Evolutionary conservation across 2,888 invertebrate genomes (phyloP).

Genomic region (Nebria brevicollis): DNA sequence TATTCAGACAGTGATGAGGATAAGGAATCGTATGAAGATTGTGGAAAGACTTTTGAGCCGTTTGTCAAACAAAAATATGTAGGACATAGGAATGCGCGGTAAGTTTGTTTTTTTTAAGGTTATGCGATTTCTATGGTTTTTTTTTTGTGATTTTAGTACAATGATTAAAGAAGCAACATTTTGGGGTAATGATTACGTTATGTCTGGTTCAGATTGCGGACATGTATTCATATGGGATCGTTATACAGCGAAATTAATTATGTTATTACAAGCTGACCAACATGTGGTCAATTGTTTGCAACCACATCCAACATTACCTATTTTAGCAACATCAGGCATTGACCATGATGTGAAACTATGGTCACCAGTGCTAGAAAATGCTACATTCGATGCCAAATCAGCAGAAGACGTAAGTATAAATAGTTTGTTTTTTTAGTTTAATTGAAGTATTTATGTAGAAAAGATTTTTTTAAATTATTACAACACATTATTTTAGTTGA

Average conservation of each 20-base stretch:
- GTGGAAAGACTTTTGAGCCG: slow-evolving; percentile 59
- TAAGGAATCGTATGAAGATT: slow-evolving; percentile 44
- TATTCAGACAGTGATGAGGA: slow-evolving; percentile 55
- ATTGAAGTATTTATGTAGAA: neutral
- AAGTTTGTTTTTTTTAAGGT: slow-evolving; percentile 42
- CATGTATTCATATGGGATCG: slow-evolving; percentile 87
- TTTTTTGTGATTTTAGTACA: slow-evolving; percentile 65
- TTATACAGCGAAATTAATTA: slow-evolving; percentile 74
- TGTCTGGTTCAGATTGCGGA: slow-evolving; percentile 91
- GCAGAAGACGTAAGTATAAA: slow-evolving; percentile 71
- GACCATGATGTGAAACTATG: slow-evolving; percentile 88
- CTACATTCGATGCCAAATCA: slow-evolving; percentile 70
- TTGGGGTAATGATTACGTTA: slow-evolving; percentile 82
- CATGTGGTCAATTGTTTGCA: slow-evolving; percentile 88
- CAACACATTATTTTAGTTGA: slow-evolving; percentile 67
- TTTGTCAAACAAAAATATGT: slow-evolving; percentile 74
- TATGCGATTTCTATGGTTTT: neutral
- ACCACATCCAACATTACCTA: slow-evolving; percentile 81
- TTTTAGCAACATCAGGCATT: slow-evolving; percentile 86
- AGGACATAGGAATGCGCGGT: slow-evolving; percentile 84
- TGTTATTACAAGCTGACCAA: slow-evolving; percentile 81
- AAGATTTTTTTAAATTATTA: neutral
- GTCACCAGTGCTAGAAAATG: slow-evolving; percentile 74
- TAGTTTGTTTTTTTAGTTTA: neutral
- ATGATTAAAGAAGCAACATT: slow-evolving; percentile 89